These are phyloP conservation scores for Trogon surrucura DNA, from an alignment of 2,113 vertebrate species.

Conservation along the genomic window DNA sequence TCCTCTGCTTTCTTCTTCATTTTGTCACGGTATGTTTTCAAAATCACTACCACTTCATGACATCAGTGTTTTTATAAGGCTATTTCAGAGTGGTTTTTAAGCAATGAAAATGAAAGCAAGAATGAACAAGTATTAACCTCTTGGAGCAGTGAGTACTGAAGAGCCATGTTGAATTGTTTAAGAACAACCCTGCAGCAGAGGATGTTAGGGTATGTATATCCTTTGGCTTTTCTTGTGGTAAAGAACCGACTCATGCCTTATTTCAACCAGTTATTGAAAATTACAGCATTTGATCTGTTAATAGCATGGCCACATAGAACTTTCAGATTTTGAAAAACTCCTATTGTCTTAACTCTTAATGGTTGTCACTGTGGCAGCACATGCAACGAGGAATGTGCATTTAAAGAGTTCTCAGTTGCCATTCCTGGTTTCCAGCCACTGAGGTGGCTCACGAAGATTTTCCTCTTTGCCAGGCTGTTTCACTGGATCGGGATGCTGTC, in stretches of 20 bases:
- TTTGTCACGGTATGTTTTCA: neutral
- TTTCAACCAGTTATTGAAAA: neutral
- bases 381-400: neutral
- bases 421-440: neutral
- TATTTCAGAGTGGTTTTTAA: neutral
- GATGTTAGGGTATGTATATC: accelerated
- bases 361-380: neutral
- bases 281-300: neutral
- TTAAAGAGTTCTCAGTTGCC: neutral
- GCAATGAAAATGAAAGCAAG: neutral
- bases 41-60: neutral
- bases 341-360: neutral
- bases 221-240: neutral
- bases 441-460: accelerated
- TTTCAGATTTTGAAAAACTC: neutral
- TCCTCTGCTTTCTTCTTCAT: neutral
- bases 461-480: neutral
- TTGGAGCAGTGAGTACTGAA: neutral
- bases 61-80: neutral
- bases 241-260: neutral
- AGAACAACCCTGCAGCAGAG: neutral
- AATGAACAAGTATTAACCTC: neutral
- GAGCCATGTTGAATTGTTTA: neutral
- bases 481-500: neutral
- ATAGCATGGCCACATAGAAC: neutral